Evolutionary conservation across 2,797 vertebrate genomes (phyloP).

Genomic region (Amblyraja radiata): DNA sequence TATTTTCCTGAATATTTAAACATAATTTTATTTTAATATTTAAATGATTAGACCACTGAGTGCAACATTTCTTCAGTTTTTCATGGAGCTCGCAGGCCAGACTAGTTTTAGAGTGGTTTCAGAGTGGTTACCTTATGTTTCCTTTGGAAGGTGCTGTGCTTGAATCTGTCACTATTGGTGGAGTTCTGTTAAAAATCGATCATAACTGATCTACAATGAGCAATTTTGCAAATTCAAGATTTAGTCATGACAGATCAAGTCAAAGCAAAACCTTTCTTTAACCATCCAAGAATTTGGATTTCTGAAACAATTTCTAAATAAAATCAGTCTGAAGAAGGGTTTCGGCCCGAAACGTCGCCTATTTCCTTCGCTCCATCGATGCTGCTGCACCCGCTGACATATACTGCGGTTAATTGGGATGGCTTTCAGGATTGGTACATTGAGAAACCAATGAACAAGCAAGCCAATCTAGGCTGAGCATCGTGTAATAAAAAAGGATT

Average conservation of each 20-base stretch:
- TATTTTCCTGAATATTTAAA: background rate
- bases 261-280: background rate
- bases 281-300: background rate
- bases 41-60: background rate
- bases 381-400: too few species aligned
- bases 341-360: too few species aligned
- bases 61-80: background rate
- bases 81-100: background rate
- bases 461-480: too few species aligned
- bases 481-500: too few species aligned
- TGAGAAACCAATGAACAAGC: too few species aligned
- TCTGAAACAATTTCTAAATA: background rate
- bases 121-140: background rate
- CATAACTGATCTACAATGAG: background rate
- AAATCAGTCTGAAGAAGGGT: too few species aligned
- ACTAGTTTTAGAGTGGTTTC: background rate
- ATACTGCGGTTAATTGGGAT: too few species aligned
- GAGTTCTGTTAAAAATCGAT: background rate
- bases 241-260: background rate
- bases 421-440: too few species aligned
- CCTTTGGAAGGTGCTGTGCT: background rate
- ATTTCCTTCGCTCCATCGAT: too few species aligned
- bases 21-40: background rate
- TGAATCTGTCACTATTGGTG: background rate
- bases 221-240: background rate